These are phyloP conservation scores for Eptatretus atami DNA, from an alignment of 2,797 vertebrate species.

Conservation along the genomic window DNA sequence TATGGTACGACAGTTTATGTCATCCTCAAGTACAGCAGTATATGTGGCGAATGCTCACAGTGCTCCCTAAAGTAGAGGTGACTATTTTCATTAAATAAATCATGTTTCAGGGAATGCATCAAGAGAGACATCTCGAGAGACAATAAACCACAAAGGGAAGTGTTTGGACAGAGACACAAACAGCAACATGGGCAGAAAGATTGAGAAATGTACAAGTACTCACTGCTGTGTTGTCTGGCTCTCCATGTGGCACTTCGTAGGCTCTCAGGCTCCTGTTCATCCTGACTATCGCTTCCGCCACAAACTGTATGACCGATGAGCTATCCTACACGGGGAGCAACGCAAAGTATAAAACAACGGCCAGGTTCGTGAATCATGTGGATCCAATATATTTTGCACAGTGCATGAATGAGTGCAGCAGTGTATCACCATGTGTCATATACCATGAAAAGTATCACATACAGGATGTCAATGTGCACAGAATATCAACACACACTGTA, in stretches of 20 bases:
- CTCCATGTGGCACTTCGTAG: conserved; percentile 25
- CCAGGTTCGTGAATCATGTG: too few relatives aligned
- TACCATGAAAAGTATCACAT: too few relatives aligned
- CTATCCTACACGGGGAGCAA: conserved; percentile 30
- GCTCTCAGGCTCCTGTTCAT: conserved; percentile 24
- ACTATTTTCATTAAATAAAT: not conserved
- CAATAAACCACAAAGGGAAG: not conserved
- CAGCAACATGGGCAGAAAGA: too few relatives aligned
- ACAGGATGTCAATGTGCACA: too few relatives aligned
- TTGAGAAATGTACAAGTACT: not conserved
- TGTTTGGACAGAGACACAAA: not conserved
- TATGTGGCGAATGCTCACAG: not conserved
- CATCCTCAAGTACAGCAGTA: too few relatives aligned
- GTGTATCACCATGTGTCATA: too few relatives aligned
- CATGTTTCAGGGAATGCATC: not conserved
- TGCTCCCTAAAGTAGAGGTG: not conserved
- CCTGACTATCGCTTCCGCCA: conserved; percentile 34
- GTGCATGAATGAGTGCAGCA: too few relatives aligned
- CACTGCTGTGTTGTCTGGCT: not conserved
- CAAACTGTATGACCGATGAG: conserved; percentile 78
- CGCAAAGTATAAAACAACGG: too few relatives aligned
- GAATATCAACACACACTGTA: too few relatives aligned
- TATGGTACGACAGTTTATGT: too few relatives aligned
- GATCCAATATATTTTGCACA: too few relatives aligned
- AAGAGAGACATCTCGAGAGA: not conserved